Evolutionary conservation across 2,797 vertebrate genomes (phyloP).

Genomic region (Tachyglossus aculeatus): DNA sequence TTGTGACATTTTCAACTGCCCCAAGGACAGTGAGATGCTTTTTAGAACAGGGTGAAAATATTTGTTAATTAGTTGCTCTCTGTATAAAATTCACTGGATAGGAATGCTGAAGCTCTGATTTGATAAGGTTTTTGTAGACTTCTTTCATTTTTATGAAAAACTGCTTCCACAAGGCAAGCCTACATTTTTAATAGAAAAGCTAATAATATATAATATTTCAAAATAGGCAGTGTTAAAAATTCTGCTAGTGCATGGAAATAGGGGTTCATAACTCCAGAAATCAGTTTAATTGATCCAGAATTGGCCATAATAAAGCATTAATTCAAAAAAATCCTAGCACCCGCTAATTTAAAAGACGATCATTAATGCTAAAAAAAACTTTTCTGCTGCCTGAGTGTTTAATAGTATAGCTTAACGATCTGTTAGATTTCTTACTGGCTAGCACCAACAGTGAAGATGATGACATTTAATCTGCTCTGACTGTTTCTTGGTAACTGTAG

Average conservation of each 20-base stretch:
- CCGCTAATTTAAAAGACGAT: conserved; percentile 13
- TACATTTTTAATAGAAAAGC: background rate
- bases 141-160: background rate
- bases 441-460: background rate
- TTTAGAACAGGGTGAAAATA: background rate
- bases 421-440: too few species aligned
- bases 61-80: background rate
- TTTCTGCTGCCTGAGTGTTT: background rate
- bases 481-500: conserved; percentile 14
- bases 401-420: too few species aligned
- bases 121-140: background rate
- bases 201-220: background rate
- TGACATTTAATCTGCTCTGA: background rate
- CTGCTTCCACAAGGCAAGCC: background rate
- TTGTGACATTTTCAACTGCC: background rate
- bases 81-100: background rate
- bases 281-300: too few species aligned
- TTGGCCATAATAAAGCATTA: too few species aligned
- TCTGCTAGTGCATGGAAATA: too few species aligned
- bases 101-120: background rate
- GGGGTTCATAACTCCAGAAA: background rate
- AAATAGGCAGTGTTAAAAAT: background rate
- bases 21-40: background rate
- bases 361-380: background rate
- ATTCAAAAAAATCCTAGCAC: background rate